Percentiles rank a stretch among this genome's conserved stretches.
These are phyloP conservation scores for Alauda arvensis DNA, from an alignment of 2,797 vertebrate genomes.

Conservation along the genomic window DNA sequence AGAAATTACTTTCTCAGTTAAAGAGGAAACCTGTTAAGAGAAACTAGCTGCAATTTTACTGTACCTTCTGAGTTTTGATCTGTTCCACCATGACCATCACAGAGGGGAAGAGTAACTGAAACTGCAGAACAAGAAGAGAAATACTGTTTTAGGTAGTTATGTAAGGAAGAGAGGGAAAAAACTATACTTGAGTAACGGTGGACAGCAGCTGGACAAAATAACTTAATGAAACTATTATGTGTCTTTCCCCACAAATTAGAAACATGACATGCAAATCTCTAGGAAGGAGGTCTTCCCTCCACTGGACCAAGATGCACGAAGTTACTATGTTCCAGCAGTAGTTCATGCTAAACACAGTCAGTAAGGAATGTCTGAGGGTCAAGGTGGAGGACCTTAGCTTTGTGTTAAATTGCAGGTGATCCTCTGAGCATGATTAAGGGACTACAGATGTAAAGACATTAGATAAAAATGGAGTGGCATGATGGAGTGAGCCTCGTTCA, in stretches of 20 bases:
- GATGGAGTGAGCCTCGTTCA: background rate
- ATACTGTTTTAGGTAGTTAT: background rate
- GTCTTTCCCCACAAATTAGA: background rate
- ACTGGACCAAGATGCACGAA: background rate
- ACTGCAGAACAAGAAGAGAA: conserved; percentile 72
- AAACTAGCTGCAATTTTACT: background rate
- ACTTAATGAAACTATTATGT: background rate
- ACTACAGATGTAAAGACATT: background rate
- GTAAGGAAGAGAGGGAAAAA: background rate
- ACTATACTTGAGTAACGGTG: background rate
- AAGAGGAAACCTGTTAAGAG: background rate
- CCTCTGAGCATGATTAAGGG: background rate
- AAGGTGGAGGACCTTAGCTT: background rate
- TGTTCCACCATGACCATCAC: conserved; percentile 96
- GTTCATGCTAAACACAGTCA: background rate
- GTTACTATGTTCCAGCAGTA: background rate
- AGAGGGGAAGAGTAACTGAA: conserved; percentile 96
- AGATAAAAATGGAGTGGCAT: background rate
- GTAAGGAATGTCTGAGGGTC: background rate
- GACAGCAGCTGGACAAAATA: background rate
- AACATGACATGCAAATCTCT: background rate
- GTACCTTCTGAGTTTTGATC: conserved; percentile 94
- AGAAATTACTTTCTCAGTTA: background rate
- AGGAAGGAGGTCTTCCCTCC: background rate
- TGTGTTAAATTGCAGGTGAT: background rate